Evolutionary conservation across 2,888 invertebrate genomes (phyloP), one percentile per base, ranked within the genome.

Genomic region (Homarus gammarus): DNA sequence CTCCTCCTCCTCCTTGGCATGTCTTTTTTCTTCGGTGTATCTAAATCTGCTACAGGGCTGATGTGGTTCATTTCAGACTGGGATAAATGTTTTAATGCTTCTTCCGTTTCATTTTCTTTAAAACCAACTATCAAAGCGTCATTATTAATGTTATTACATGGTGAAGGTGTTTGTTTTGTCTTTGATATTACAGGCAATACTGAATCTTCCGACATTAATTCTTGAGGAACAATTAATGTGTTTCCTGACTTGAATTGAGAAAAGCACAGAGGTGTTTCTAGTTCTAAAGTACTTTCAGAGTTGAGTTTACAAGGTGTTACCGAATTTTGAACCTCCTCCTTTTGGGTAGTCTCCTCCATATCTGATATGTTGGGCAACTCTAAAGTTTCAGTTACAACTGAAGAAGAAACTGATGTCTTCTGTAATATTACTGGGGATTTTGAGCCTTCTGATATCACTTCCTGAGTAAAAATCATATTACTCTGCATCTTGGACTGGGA

Each of bases 1-100:
- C 84, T 72, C 56, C 84, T 36, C 18, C 84, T 72, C 40, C 49
- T 49, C 33, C 75, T 73, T 3, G 61, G 44, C 15, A 40, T 36
- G 22, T 56, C 49, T 12, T n/a, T 49, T 10, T 44, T 31, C 12
- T 70, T 83, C n/a, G n/a, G n/a, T n/a, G n/a, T n/a, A n/a, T n/a
- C n/a, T n/a, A n/a, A n/a, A n/a, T n/a, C n/a, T n/a, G n/a, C n/a
- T 51, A 22, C 72, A 44, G 22, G 6, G 15, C 33, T 36, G 2
- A 36, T 38, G 72, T 83, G 72, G 31, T n/a, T 51, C 22, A 10
- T 51, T 70, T 72, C 83, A 72, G 5, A 27, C 56, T 2, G 44
- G 44, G 12, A n/a, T 38, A 64, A n/a, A 8, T 36, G 38, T 61
- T 36, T 5, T 40, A 40, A 38, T 40, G 61, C 12, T 10, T 64